Conservation (phyloP, 2,113 vertebrate genomes). For the Peromyscus maniculatus region DNA sequence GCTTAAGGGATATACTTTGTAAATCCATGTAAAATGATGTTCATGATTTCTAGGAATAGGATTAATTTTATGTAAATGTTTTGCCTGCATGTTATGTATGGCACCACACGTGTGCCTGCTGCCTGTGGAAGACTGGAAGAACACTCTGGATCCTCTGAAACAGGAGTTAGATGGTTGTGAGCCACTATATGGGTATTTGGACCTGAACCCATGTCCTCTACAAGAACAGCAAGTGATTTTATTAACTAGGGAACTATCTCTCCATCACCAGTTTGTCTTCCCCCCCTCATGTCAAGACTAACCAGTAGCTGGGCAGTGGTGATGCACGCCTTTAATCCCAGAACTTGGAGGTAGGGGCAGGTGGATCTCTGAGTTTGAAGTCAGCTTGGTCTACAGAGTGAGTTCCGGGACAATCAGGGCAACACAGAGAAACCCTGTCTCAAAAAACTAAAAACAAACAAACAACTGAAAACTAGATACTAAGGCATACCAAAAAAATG, state of each 20-base stretch:
- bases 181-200: not conserved
- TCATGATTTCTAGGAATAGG: not conserved
- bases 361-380: not conserved
- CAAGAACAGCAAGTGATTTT: not conserved
- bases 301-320: not conserved
- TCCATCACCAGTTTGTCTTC: not conserved
- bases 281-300: constrained; percentile 26
- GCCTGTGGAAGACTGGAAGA: not conserved
- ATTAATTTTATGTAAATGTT: not conserved
- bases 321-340: not conserved
- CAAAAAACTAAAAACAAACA: not conserved
- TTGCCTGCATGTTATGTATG: not conserved
- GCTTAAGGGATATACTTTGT: not conserved
- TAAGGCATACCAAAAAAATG: not conserved
- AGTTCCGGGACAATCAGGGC: not conserved
- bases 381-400: not conserved
- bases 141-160: not conserved
- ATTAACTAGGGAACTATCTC: not conserved
- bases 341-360: not conserved
- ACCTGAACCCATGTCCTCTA: not conserved
- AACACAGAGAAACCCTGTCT: not conserved
- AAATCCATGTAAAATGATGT: constrained; percentile 25
- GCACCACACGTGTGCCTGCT: not conserved
- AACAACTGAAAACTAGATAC: constrained; percentile 5
- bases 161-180: not conserved